phyloP scores from a whole-genome alignment of 1,140 invertebrate species.

The Asbolus verrucosus region DNA sequence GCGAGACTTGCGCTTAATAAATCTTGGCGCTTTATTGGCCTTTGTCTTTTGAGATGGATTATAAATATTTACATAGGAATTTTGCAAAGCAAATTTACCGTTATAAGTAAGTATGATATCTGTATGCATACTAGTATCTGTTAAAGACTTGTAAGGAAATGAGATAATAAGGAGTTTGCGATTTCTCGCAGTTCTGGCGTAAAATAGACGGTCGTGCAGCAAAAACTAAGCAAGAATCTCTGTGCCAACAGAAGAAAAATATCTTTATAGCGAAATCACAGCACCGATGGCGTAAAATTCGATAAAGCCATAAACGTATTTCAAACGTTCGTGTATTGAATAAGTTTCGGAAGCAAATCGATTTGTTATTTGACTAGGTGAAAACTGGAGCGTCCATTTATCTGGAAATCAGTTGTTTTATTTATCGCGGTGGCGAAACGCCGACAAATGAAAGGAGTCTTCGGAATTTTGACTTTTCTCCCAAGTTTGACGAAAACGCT shows the following conservation, averaged over 20 bases:
- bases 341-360: conserved; percentile 27
- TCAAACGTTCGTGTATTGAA: conserved; percentile 42
- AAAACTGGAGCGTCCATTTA: conserved; percentile 24
- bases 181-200: no score
- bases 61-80: conserved; percentile 2
- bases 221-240: conserved; percentile 8
- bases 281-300: conserved; percentile 34
- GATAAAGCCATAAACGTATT: conserved; percentile 41
- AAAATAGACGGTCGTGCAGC: background rate
- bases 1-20: no score
- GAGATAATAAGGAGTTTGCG: no score
- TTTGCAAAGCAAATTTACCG: no score
- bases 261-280: conserved; percentile 37
- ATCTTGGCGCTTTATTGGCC: no score
- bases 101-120: no score
- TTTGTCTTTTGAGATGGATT: background rate
- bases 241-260: conserved; percentile 14
- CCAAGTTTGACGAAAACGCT: conserved; percentile 22
- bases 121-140: no score
- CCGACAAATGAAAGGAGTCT: no score
- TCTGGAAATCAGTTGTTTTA: conserved; percentile 38
- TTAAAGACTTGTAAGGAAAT: no score
- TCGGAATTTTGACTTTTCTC: no score
- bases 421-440: conserved; percentile 21
- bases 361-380: conserved; percentile 23